phyloP scores from a whole-genome alignment of 2,888 invertebrate genomes.

The Drosophila falleni region DNA sequence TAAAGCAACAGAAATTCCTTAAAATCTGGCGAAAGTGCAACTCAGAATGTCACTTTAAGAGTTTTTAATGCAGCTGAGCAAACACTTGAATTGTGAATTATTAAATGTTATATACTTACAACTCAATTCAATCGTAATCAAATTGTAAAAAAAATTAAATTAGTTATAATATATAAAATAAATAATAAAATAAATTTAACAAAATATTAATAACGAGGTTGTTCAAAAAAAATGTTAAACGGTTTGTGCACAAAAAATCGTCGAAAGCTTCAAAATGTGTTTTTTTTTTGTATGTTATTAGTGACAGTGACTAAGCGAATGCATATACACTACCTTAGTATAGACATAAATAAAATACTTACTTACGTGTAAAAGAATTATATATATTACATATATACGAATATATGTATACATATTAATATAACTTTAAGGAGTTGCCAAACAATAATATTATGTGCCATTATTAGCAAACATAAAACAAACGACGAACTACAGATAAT shows the following conservation, averaged over 20 bases:
- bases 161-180: not conserved
- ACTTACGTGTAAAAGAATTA: constrained; percentile 10
- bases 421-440: constrained; percentile 64
- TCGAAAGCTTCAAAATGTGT: constrained; percentile 29
- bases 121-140: constrained; percentile 2
- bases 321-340: not conserved
- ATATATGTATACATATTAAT: constrained; percentile 27
- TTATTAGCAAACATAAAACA: constrained; percentile 79
- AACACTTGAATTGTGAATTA: not conserved
- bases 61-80: constrained; percentile 2
- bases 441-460: constrained; percentile 86
- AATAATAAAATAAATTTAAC: constrained; percentile 29
- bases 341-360: constrained; percentile 3
- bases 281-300: constrained; percentile 10
- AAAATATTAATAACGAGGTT: constrained; percentile 55
- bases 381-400: constrained; percentile 20
- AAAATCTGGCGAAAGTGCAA: not conserved
- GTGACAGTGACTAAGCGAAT: not conserved
- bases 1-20: not conserved
- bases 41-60: not conserved
- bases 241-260: constrained; percentile 40
- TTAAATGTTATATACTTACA: not conserved
- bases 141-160: constrained; percentile 25
- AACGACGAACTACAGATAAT: not conserved
- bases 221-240: constrained; percentile 54